Evolutionary conservation across 2,113 vertebrate species (phyloP).

Genomic region (Typhlomys cinereus): DNA sequence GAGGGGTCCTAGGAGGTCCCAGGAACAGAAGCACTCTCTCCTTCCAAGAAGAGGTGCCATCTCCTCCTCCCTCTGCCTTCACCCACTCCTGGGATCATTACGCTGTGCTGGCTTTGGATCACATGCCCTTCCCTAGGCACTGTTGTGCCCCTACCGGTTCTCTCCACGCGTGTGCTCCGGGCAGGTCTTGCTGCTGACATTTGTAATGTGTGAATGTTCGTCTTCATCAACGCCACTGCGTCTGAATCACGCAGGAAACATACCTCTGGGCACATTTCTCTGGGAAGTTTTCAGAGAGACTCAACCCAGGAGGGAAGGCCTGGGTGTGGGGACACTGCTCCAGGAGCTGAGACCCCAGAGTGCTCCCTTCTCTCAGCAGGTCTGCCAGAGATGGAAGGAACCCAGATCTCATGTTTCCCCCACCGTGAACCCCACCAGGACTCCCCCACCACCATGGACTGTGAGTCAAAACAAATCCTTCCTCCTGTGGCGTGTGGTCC

Average conservation of each 20-base stretch:
- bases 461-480: neutral
- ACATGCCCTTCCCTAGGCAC: neutral
- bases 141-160: neutral
- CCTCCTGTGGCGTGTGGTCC: neutral
- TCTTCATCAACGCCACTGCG: neutral
- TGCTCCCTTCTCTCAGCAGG: too few species aligned
- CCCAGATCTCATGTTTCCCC: neutral
- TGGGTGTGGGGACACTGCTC: neutral
- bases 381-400: neutral
- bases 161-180: neutral
- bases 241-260: neutral
- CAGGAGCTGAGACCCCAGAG: neutral
- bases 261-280: neutral
- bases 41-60: neutral
- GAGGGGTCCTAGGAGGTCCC: neutral
- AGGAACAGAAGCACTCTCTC: neutral
- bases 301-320: neutral
- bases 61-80: too few species aligned
- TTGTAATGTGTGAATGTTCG: neutral
- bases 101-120: too few species aligned
- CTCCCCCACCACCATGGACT: neutral
- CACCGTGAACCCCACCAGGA: neutral
- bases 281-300: neutral
- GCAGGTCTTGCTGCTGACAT: neutral
- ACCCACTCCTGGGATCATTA: neutral